Conservation (phyloP, 2,113 vertebrate genomes). For the Vulpes vulpes region DNA sequence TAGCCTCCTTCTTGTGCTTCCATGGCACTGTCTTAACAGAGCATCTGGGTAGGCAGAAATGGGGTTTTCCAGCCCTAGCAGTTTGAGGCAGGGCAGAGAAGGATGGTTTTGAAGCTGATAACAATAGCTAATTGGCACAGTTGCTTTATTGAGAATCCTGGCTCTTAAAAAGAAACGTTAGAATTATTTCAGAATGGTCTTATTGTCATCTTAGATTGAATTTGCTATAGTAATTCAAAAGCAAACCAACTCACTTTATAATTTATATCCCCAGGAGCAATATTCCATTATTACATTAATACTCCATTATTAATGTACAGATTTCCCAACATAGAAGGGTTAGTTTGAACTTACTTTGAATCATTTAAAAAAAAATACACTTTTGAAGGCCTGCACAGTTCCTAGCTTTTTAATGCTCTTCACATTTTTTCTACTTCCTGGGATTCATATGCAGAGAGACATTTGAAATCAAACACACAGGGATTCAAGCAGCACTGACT, state of each 20-base stretch:
- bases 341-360: conserved; percentile 50
- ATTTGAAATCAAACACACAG: neutral
- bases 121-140: neutral
- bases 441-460: conserved; percentile 13
- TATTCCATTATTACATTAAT: conserved; percentile 66
- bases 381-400: neutral
- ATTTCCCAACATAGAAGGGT: conserved; percentile 61
- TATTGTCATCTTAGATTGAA: conserved; percentile 64
- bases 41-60: neutral
- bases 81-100: neutral
- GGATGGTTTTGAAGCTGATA: neutral
- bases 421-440: conserved; percentile 14
- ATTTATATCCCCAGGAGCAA: conserved; percentile 64
- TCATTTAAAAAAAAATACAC: conserved; percentile 6
- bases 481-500: neutral
- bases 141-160: conserved; percentile 45
- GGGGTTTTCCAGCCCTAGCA: neutral
- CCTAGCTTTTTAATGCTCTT: conserved; percentile 12
- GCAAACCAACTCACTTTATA: conserved; percentile 67
- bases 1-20: neutral
- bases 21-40: neutral
- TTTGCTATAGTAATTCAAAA: conserved; percentile 63
- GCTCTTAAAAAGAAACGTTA: conserved; percentile 60
- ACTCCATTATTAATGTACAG: conserved; percentile 58
- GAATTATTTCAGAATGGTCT: conserved; percentile 55